Conservation (phyloP, 92 coral and sea anemone species). For the Bergia sp. region DNA sequence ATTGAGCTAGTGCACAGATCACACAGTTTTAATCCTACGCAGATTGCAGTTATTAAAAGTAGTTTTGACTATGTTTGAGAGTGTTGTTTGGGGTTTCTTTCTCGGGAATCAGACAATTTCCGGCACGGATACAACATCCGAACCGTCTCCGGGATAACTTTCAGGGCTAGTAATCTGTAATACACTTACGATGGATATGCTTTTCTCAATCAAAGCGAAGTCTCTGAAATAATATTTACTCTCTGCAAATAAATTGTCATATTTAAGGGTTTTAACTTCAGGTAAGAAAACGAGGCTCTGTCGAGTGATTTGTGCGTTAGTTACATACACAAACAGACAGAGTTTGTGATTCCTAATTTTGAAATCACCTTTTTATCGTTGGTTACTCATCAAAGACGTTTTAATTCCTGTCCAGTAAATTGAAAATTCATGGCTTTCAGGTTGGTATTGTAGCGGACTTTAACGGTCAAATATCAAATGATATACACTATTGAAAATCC, state of each 20-base stretch:
- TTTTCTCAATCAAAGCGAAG: constrained; percentile 1
- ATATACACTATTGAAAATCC: not conserved
- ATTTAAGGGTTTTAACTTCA: constrained; percentile 27
- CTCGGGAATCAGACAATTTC: constrained; percentile 28
- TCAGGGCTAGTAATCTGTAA: not conserved
- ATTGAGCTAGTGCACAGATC: constrained; percentile 23
- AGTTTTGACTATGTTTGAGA: constrained; percentile 33
- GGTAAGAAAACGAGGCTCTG: constrained; percentile 1
- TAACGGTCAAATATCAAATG: not conserved
- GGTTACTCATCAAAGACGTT: not conserved
- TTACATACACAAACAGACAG: not conserved
- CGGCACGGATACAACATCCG: constrained; percentile 28
- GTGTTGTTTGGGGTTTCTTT: constrained; percentile 14
- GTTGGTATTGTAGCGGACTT: constrained; percentile 6
- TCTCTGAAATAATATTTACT: constrained; percentile 25
- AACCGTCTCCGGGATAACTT: constrained; percentile 1
- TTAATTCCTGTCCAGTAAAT: not conserved
- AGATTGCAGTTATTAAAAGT: constrained; percentile 20
- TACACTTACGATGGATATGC: not conserved
- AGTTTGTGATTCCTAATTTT: not conserved
- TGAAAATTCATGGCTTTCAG: not conserved
- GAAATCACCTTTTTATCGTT: not conserved
- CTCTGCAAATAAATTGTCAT: constrained; percentile 32
- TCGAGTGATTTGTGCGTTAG: constrained; percentile 11
- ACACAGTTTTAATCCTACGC: constrained; percentile 36